Evolutionary conservation across 2,113 vertebrate species (phyloP), one percentile per base, ranked within the genome.

Genomic region (Hiodon alosoides): DNA sequence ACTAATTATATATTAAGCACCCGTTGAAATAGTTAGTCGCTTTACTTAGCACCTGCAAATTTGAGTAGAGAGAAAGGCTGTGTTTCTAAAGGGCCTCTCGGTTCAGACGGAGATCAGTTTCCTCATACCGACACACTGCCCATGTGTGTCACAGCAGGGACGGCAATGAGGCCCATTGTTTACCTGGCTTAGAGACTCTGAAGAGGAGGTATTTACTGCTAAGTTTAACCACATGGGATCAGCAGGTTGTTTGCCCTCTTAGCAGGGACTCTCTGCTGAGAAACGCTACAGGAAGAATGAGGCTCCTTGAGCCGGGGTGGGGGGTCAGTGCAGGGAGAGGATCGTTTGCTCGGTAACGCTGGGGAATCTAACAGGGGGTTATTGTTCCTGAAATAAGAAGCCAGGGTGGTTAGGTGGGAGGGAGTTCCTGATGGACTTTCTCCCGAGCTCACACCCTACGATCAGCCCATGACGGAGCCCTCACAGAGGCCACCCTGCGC

Each of bases 301-400:
- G 31, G 72, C 5, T 81, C 64, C 85, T 91, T 91, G 85, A 89
- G 79, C 17, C 13, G 66, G 13, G 48, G 78, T 76, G 72, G 52
- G 64, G 8, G 58, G 7, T 31, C 31, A 31, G 6, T 69, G 55
- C 73, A 71, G 17, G 71, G 66, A n/a, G 79, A 62, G 54, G 66
- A 48, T 51, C 17, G 71, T 81, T 51, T 77, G 83, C 83, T 73
- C 80, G 85, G 80, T 85, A 31, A 31, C 85, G 81, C 77, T 60
- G 3, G 3, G 77, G 68, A 2, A n/a, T 66, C 75, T 88, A 75
- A 90, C 89, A 81, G 84, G 85, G 78, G 61, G 72, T 55, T 83
- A 86, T 91, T 91, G 89, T 91, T 51, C 59, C 10, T 2, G 61
- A 53, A 76, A 80, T 7, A 73, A 78, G 67, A 67, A 55, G 69